phyloP scores from a whole-genome alignment of 2,113 vertebrate species.

The Stercorarius parasiticus region DNA sequence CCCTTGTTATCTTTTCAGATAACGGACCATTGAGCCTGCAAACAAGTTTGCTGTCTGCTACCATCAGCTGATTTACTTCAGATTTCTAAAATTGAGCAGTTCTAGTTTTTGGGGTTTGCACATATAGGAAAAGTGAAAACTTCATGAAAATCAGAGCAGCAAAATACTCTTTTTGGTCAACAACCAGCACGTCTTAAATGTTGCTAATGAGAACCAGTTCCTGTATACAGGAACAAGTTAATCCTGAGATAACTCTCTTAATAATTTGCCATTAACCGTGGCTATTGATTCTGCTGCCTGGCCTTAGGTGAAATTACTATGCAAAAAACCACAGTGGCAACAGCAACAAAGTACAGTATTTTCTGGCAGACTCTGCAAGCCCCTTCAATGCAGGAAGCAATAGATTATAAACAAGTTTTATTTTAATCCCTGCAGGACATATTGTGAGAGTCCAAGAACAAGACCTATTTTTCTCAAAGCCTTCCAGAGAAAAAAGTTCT shows the following conservation, averaged over 20 bases:
- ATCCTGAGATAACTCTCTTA: not conserved
- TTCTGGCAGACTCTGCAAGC: slow-evolving; percentile 30
- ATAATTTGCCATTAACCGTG: not conserved
- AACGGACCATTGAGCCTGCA: not conserved
- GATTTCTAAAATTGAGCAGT: not conserved
- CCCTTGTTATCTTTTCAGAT: slow-evolving; percentile 30
- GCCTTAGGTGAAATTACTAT: not conserved
- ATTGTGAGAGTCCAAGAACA: slow-evolving; percentile 29
- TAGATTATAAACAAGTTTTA: slow-evolving; percentile 63
- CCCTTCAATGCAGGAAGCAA: slow-evolving; percentile 58
- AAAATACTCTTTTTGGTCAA: not conserved
- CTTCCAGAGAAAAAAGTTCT: slow-evolving; percentile 4
- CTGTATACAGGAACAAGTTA: not conserved
- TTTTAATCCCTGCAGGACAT: slow-evolving; percentile 52
- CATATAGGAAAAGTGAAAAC: not conserved
- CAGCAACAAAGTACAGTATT: not conserved
- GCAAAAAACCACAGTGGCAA: not conserved
- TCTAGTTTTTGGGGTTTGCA: not conserved
- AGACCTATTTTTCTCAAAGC: slow-evolving; percentile 47
- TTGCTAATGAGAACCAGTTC: not conserved
- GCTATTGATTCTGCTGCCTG: not conserved
- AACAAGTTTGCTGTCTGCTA: slow-evolving; percentile 13
- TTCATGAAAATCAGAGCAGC: not conserved
- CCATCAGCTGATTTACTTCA: slow-evolving; percentile 13
- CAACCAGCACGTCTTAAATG: not conserved